Evolutionary conservation across 2,113 vertebrate species (phyloP).

Genomic region (Aptenodytes forsteri): DNA sequence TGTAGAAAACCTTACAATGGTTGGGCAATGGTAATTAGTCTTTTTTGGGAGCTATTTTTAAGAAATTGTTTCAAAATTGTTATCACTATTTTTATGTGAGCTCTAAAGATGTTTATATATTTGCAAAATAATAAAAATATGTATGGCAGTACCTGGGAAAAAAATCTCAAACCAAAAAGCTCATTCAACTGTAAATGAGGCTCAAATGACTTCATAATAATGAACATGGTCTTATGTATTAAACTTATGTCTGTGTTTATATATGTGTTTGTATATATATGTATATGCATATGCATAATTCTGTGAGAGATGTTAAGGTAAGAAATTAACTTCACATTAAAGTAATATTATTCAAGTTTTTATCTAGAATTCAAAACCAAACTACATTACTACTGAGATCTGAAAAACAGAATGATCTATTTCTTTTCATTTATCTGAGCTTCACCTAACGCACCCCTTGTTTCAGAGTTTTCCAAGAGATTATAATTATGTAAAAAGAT

Average conservation of each 20-base stretch:
- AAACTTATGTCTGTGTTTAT: not conserved
- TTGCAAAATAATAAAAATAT: not conserved
- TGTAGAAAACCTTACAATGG: not conserved
- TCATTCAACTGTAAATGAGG: not conserved
- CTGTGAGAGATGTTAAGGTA: not conserved
- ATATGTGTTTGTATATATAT: not conserved
- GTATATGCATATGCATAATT: not conserved
- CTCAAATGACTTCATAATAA: not conserved
- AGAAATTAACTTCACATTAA: not conserved
- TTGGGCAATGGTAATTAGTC: not conserved
- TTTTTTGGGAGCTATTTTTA: not conserved
- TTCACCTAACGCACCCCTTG: not conserved
- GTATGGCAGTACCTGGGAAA: not conserved
- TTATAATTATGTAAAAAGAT: not conserved
- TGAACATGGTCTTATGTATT: not conserved
- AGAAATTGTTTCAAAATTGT: not conserved
- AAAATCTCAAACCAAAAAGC: not conserved
- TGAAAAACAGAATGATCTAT: not conserved
- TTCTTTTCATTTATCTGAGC: not conserved
- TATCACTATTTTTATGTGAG: not conserved
- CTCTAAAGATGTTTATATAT: not conserved
- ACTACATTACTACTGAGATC: not conserved
- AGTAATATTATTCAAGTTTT: not conserved
- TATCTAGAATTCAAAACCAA: not conserved
- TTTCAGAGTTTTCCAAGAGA: not conserved